Base-by-base conservation (phyloP, 2,888 invertebrate species). In the Coenonympha glycerion region DNA sequence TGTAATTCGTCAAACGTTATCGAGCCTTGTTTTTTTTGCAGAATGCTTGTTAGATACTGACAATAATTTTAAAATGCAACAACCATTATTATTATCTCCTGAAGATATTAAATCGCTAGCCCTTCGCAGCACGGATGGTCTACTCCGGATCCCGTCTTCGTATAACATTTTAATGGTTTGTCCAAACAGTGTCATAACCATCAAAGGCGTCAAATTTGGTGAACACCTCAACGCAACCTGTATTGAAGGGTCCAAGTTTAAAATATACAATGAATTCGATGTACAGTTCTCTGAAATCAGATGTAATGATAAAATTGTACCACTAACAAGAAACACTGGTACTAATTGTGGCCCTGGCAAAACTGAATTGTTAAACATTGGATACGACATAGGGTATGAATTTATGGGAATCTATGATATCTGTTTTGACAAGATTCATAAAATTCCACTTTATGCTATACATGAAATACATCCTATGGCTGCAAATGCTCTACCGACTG, bases 1-100 rank as follows among this genome's bases (percentile, higher is more conserved):
- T n/a, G n/a, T n/a, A n/a, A n/a, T n/a, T n/a, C n/a, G n/a, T n/a
- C n/a, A n/a, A n/a, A n/a, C n/a, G n/a, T 46, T 40, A 13, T 33
- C 9, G 28, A 34, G 31, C 44, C 13, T 6, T 21, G 28, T 42
- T 57, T 36, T 49, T 31, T 50, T 71, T 69, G 24, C 67, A 81
- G 80, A 69, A 48, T 81, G 81, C 52, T 37, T 61, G 8, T 41
- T 80, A 9, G 63, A 73, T 37, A 56, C 65, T 2, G 42, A 59
- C 21, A 49, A 55, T 8, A 63, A 69, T 24, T 63, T 72, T 6
- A 44, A 55, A 9, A 45, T 31, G 6, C 59, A 63, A 4, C 67
- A 68, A 21, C 75, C 75, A 0, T 21, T 77, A 6, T 61, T 75
- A 45, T 5, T 62, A 4, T 52, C 57, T 4, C 19, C 39, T 0